Base-by-base conservation (phyloP, 1,140 invertebrate genomes). In the Carcinoscorpius rotundicauda region DNA sequence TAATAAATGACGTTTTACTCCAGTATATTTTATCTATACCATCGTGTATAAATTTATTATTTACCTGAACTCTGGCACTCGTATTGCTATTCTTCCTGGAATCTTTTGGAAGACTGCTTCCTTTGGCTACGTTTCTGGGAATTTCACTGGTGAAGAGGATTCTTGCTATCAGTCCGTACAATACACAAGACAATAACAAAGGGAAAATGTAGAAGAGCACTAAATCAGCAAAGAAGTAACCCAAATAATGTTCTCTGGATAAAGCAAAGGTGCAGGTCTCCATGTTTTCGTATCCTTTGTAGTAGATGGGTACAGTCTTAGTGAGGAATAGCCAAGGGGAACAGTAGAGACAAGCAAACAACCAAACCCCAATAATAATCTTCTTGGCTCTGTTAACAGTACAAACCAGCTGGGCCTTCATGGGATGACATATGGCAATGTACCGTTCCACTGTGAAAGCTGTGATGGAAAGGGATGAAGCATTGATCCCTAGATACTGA, bases 401-500 rank as follows among this genome's bases (percentile, higher is more conserved):
- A 72, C 82, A 83, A 57, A 84, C 72, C 48, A 76, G 75, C 65
- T 81, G 80, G 10, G 83, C 82, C 67, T 78, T 76, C 74, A 84
- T 79, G 2, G 82, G 83, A 71, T 83, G 78, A 67, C 82, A 84
- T 52, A 84, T 84, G 63, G 82, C 82, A 56, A 84, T 82, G 71
- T 81, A 83, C 6, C 82, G 72, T 69, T 83, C 82, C 4, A 86
- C 80, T 3, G 85, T 87, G 75, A 86, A 87, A 0, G 85, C 84
- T 48, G 85, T 82, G 53, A 86, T 81, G 51, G 81, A 83, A 29
- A 86, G 74, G 2, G 84, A 82, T 1, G 83, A 85, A n/a, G 81
- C 83, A 73, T 88, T 87, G 64, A 88, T 85, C 1, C 85, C 86
- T 4, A 86, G 74, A 74, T 85, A 83, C 69, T 85, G 84, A 3